Base-by-base conservation (phyloP, 2,888 invertebrate species). In the Drosophila silvestris region DNA sequence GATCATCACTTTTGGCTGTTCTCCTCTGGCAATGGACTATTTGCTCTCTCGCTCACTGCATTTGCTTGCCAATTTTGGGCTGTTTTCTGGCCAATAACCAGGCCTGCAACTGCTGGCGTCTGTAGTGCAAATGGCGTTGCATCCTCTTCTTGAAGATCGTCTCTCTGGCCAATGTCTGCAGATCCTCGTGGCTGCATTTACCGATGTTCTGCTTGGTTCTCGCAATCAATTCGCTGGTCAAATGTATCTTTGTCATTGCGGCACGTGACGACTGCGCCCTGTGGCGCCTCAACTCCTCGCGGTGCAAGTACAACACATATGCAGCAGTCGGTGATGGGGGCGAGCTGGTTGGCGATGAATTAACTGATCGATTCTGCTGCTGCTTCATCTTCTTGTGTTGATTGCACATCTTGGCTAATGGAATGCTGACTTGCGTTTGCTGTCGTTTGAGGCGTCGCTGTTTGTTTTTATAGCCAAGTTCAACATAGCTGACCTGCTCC, bases 111-210 rank as follows among this genome's bases (percentile, higher is more conserved):
- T 78, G 67, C 79, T 90, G 87, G 63, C 78, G 80, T 6, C 90
- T 56, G 37, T 89, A 74, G 65, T 87, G 85, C 57, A 87, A 32
- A 28, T 76, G 73, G 0, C 91, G 62, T n/a, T 85, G 78, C 4
- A 87, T 62, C 16, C 30, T 79, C 63, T 85, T 87, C 54, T 71
- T 79, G 63, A 91, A 91, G 61, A 91, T 59, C 50, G 90, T 91
- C 59, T 88, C 76, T 14, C 91, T 51, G 32, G 90, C 88, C 10
- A 88, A 35, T 5, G 69, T 79, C 75, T 79, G 62, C 7, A 88
- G 69, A 64, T 88, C 87, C 70, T 91, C 87, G 28, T n/a, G 60
- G 50, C 79, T 91, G 69, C 90, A 90, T 2, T 53, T 47, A 4
- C 33, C 51, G 0, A 88, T 88, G 47, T 88, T 85, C 54, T 83